phyloP scores from a whole-genome alignment of 2,113 vertebrate species.

The Acanthisitta chloris region DNA sequence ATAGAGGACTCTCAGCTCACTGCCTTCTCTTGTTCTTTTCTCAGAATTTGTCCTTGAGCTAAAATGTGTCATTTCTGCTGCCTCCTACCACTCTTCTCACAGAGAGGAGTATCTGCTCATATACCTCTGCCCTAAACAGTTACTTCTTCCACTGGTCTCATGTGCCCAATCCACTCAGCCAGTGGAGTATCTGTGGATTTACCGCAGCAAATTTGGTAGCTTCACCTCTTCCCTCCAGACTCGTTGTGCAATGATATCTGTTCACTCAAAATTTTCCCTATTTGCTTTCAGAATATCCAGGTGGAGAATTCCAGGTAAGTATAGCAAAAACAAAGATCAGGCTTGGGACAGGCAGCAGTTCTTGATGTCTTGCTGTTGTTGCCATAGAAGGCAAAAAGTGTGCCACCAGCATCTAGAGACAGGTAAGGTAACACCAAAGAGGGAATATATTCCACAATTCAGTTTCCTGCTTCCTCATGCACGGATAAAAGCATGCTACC shows the following conservation, averaged over 20 bases:
- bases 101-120: background rate
- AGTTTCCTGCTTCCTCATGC: background rate
- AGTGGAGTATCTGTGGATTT: background rate
- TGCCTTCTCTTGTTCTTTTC: background rate
- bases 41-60: background rate
- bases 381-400: background rate
- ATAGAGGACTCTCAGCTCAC: background rate
- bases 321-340: background rate
- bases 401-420: background rate
- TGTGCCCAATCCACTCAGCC: background rate
- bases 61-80: background rate
- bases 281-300: background rate
- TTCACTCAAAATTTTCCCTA: background rate
- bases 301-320: background rate
- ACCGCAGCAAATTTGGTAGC: background rate
- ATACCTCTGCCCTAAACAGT: background rate
- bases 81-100: background rate
- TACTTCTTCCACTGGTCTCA: background rate
- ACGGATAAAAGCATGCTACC: background rate
- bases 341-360: background rate
- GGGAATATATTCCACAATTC: background rate
- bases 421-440: background rate
- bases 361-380: background rate
- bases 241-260: background rate
- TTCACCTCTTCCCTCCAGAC: background rate